Evolutionary conservation across 2,797 vertebrate species (phyloP).

Genomic region (Sebastes hubbsi): DNA sequence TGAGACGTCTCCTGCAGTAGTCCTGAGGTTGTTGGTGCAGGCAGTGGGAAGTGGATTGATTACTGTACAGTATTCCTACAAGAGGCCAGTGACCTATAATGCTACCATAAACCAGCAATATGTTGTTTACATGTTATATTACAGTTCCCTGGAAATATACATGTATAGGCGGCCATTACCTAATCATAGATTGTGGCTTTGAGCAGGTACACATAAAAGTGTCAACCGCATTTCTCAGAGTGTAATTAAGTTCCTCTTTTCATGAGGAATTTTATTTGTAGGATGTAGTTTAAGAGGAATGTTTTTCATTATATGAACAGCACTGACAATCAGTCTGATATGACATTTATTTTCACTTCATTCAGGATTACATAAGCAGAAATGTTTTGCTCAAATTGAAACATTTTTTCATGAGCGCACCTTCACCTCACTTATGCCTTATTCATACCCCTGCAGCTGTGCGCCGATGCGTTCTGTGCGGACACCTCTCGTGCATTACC

Average conservation of each 20-base stretch:
- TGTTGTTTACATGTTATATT: neutral
- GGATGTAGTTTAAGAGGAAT: neutral
- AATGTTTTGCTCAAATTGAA: neutral
- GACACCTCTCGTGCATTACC: no score
- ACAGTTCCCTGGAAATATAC: neutral
- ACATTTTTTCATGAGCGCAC: neutral
- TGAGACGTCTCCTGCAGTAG: constrained; percentile 41
- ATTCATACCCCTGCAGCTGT: no score
- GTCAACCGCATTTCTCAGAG: neutral
- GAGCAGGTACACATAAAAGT: neutral
- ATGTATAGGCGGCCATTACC: neutral
- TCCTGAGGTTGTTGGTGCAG: constrained; percentile 38
- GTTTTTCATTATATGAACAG: neutral
- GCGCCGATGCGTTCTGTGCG: no score
- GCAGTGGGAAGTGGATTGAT: constrained; percentile 54
- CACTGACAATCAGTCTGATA: neutral
- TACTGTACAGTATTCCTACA: constrained; percentile 23
- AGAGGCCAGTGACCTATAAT: constrained; percentile 11
- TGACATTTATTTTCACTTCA: neutral
- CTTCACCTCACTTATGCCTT: neutral
- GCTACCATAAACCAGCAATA: constrained; percentile 12
- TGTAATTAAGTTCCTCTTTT: neutral
- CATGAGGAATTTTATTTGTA: neutral
- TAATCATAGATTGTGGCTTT: neutral
- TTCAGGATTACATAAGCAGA: neutral